Evolutionary conservation across 2,113 vertebrate genomes (phyloP).

Genomic region (Hypocryptadius cinnamomeus): DNA sequence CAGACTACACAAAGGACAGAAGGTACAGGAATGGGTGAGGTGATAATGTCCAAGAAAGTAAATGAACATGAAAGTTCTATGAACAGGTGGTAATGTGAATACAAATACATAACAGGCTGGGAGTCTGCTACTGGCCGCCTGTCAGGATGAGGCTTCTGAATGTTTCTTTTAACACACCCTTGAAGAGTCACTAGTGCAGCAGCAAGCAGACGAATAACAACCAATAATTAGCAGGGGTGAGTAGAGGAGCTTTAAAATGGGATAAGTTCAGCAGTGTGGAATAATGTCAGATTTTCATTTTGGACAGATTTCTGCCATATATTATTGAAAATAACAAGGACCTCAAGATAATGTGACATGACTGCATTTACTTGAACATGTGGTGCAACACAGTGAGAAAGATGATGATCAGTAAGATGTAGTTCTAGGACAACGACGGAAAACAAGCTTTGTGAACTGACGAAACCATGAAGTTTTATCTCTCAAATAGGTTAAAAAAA

Average conservation of each 20-base stretch:
- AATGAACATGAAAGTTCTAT: not conserved
- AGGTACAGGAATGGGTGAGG: not conserved
- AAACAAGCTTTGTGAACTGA: not conserved
- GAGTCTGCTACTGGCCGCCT: not conserved
- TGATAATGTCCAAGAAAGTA: not conserved
- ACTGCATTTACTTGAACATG: not conserved
- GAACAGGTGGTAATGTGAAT: not conserved
- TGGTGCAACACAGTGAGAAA: not conserved
- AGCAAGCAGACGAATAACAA: not conserved
- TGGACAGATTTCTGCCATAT: not conserved
- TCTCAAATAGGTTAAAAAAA: not conserved
- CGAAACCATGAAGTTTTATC: not conserved
- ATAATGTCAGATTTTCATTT: not conserved
- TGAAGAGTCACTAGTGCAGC: not conserved
- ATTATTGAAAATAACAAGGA: not conserved
- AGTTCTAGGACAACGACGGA: not conserved
- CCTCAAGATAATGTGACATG: fast-evolving
- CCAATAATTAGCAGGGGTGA: not conserved
- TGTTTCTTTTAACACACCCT: not conserved
- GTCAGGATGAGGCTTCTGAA: not conserved
- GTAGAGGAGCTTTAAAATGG: not conserved
- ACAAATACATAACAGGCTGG: not conserved
- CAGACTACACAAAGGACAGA: not conserved
- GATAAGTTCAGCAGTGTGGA: not conserved
- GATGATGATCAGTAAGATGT: fast-evolving